Evolutionary conservation across 1,140 invertebrate species (phyloP).

Genomic region (Latrodectus geometricus): DNA sequence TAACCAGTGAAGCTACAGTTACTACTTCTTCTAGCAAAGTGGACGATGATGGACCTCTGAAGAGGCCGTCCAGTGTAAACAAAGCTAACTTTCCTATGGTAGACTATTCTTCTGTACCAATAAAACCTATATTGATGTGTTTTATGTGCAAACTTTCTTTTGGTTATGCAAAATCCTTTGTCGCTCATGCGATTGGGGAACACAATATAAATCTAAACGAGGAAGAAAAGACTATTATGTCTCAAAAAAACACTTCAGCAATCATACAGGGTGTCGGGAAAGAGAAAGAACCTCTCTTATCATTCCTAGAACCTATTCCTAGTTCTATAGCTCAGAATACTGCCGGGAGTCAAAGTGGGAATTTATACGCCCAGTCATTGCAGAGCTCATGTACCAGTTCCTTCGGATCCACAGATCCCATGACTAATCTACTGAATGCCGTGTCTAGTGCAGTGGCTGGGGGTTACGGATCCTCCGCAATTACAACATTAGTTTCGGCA

Average conservation of each 20-base stretch:
- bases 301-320: constrained; percentile 90
- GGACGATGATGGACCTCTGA: constrained; percentile 48
- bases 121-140: constrained; percentile 98
- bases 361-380: constrained; percentile 42
- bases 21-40: constrained; percentile 41
- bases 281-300: constrained; percentile 92
- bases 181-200: constrained; percentile 91
- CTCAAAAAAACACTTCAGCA: constrained; percentile 89
- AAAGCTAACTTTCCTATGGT: constrained; percentile 60
- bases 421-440: constrained; percentile 53
- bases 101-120: constrained; percentile 79
- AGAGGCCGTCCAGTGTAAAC: constrained; percentile 45
- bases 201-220: constrained; percentile 89
- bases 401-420: constrained; percentile 51
- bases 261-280: constrained; percentile 94
- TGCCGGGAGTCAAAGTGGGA: constrained; percentile 38
- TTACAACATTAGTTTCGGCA: constrained; percentile 60
- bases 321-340: constrained; percentile 51
- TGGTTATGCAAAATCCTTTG: constrained; percentile 95
- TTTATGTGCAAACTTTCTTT: constrained; percentile 99
- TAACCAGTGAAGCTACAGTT: constrained; percentile 30
- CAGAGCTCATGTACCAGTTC: constrained; percentile 63
- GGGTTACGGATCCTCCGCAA: constrained; percentile 53
- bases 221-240: constrained; percentile 87
- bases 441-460: constrained; percentile 59